Conservation (phyloP, 1,140 invertebrate species). For the Drosophila subpulchrella region DNA sequence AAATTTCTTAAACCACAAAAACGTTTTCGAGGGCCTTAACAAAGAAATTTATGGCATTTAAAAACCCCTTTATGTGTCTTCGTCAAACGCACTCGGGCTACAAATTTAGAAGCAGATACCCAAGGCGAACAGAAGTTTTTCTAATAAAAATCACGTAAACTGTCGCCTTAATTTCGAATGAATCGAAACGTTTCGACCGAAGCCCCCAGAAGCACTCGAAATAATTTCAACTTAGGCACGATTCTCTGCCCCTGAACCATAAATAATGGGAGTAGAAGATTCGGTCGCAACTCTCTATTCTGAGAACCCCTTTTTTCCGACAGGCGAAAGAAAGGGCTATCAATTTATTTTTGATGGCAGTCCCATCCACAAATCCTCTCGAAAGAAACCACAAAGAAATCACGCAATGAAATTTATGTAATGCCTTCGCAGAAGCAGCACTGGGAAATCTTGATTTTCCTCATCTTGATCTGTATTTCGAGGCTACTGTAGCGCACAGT, state of each 20-base stretch:
- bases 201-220: constrained; percentile 26
- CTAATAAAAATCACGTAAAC: constrained; percentile 78
- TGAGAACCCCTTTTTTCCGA: constrained; percentile 61
- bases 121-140: constrained; percentile 53
- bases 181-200: constrained; percentile 48
- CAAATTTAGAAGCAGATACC: constrained; percentile 61
- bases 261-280: constrained; percentile 57
- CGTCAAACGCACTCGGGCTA: constrained; percentile 41
- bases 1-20: constrained; percentile 60
- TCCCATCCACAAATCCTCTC: constrained; percentile 64
- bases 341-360: constrained; percentile 70
- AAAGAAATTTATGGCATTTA: constrained; percentile 68
- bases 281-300: constrained; percentile 51
- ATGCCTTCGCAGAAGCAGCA: constrained; percentile 69
- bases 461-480: constrained; percentile 37
- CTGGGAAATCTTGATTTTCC: constrained; percentile 27
- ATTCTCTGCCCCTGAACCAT: constrained; percentile 62
- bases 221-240: constrained; percentile 76
- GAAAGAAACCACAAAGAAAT: constrained; percentile 52
- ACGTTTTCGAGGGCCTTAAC: constrained; percentile 45
- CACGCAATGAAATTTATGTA: constrained; percentile 77
- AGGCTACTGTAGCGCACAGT: constrained; percentile 44
- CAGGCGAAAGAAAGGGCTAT: constrained; percentile 40
- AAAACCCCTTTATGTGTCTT: constrained; percentile 62
- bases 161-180: constrained; percentile 76